phyloP scores from a whole-genome alignment of 1,140 invertebrate genomes.

The Nautilus pompilius region DNA sequence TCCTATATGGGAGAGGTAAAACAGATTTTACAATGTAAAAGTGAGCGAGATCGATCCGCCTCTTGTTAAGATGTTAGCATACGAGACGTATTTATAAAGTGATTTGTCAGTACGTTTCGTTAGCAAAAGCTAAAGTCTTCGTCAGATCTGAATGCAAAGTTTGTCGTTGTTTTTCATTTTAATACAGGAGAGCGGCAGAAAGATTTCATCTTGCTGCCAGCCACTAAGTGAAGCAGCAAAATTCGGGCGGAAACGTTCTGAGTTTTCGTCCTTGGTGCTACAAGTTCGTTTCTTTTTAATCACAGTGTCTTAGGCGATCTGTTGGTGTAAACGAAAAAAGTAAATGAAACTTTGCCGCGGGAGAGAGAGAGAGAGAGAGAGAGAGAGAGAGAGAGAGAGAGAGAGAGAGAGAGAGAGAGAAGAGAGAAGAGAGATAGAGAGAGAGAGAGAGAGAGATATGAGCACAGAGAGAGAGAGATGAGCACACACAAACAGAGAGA shows the following conservation, averaged over 20 bases:
- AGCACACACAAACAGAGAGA: neutral
- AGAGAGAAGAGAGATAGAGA: neutral
- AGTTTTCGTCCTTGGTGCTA: neutral
- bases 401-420: neutral
- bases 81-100: too few relatives aligned
- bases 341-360: too few relatives aligned
- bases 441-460: conserved; percentile 6
- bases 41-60: too few relatives aligned
- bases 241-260: neutral
- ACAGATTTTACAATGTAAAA: too few relatives aligned
- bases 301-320: neutral
- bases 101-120: too few relatives aligned
- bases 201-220: too few relatives aligned
- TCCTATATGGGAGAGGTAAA: too few relatives aligned
- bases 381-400: neutral
- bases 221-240: neutral
- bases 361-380: neutral
- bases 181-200: too few relatives aligned
- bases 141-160: too few relatives aligned
- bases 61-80: too few relatives aligned
- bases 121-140: too few relatives aligned
- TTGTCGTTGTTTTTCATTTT: too few relatives aligned
- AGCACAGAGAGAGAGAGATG: conserved; percentile 1
- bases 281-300: neutral
- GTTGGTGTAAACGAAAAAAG: neutral